Conservation (phyloP, 2,888 invertebrate species). For the Heteromurus nitidus region DNA sequence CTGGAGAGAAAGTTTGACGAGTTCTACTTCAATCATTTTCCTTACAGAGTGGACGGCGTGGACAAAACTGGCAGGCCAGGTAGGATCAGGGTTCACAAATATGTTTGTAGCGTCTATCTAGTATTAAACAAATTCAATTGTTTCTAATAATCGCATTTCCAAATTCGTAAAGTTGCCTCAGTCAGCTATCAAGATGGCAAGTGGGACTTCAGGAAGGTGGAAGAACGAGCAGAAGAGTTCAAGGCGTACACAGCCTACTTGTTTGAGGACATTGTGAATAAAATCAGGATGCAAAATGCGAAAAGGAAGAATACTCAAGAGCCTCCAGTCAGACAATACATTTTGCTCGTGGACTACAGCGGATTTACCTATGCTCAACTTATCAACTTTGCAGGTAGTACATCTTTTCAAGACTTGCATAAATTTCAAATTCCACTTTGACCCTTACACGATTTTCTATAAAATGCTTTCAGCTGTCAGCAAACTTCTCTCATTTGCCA, state of each 20-base stretch:
- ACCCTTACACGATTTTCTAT: too few species aligned
- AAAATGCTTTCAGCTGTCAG: slow-evolving; percentile 30
- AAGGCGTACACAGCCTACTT: slow-evolving; percentile 35
- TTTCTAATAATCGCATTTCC: too few species aligned
- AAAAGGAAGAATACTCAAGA: slow-evolving; percentile 13
- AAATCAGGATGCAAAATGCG: slow-evolving; percentile 25
- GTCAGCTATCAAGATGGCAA: slow-evolving; percentile 27
- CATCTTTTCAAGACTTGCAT: too few species aligned
- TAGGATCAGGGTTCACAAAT: too few species aligned
- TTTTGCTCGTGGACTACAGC: slow-evolving; percentile 36
- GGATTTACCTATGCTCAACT: slow-evolving; percentile 45
- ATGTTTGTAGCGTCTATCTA: too few species aligned
- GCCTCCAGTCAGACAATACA: slow-evolving; percentile 36
- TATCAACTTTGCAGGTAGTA: slow-evolving; percentile 6
- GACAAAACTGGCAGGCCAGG: slow-evolving; percentile 36
- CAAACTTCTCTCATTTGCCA: slow-evolving; percentile 17
- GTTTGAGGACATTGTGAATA: slow-evolving; percentile 39
- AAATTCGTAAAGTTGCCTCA: too few species aligned
- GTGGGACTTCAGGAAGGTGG: slow-evolving; percentile 47
- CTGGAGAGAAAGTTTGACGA: slow-evolving; percentile 40
- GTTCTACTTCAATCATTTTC: slow-evolving; percentile 26
- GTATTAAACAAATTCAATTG: too few species aligned
- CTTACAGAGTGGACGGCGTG: slow-evolving; percentile 15
- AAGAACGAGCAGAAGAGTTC: slow-evolving; percentile 38
- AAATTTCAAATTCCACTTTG: too few species aligned